Evolutionary conservation across 2,888 invertebrate species (phyloP).

Genomic region (Macrophya annulata): DNA sequence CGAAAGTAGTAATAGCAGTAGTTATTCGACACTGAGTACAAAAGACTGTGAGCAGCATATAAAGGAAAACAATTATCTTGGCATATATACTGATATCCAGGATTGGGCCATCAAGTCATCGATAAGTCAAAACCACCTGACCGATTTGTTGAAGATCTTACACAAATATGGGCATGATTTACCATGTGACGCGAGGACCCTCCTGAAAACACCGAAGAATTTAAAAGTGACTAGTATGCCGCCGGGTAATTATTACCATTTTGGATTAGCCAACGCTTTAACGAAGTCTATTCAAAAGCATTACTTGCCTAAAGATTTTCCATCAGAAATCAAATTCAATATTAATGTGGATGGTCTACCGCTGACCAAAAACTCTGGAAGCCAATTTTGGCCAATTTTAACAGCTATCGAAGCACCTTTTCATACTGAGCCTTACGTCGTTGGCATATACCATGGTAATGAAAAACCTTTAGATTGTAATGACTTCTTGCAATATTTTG

Average conservation of each 20-base stretch:
- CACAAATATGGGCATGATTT: constrained; percentile 40
- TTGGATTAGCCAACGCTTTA: constrained; percentile 52
- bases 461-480: constrained; percentile 59
- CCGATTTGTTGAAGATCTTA: constrained; percentile 26
- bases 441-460: constrained; percentile 60
- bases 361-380: constrained; percentile 61
- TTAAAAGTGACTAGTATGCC: constrained; percentile 45
- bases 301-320: constrained; percentile 36
- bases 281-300: constrained; percentile 49
- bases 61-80: neutral
- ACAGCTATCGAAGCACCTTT: constrained; percentile 53
- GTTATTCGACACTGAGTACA: neutral
- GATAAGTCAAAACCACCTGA: constrained; percentile 35
- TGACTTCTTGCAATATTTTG: constrained; percentile 60
- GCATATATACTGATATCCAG: constrained; percentile 33
- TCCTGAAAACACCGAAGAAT: constrained; percentile 56
- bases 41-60: constrained; percentile 14
- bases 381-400: constrained; percentile 64
- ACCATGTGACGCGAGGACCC: constrained; percentile 50
- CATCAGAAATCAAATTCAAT: constrained; percentile 47
- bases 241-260: constrained; percentile 54
- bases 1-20: constrained; percentile 2
- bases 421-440: constrained; percentile 57
- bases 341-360: constrained; percentile 64
- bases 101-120: constrained; percentile 34